A percentile compares a stretch with the other conserved stretches of the same genome.
These are phyloP conservation scores for Cosmia trapezina DNA, from an alignment of 2,888 invertebrate genomes.

Conservation along the genomic window DNA sequence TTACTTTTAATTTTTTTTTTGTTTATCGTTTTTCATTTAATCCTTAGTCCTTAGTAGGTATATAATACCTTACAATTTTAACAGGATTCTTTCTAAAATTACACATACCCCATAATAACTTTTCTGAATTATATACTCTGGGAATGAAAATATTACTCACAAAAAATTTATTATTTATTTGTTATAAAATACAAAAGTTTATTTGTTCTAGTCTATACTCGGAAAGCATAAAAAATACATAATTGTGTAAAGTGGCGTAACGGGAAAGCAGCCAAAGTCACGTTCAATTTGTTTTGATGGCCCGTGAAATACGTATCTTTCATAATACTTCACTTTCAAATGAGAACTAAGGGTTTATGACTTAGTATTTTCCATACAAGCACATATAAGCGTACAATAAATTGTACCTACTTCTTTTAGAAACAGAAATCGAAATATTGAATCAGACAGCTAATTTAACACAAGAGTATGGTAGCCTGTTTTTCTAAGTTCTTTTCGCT, in stretches of 20 bases:
- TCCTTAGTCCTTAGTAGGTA: too few relatives aligned
- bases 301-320: conserved; percentile 53
- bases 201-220: conserved; percentile 24
- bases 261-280: conserved; percentile 57
- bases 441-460: neutral
- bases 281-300: conserved; percentile 69
- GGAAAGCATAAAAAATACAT: conserved; percentile 28
- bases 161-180: too few relatives aligned
- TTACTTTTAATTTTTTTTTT: too few relatives aligned
- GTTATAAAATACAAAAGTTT: conserved; percentile 20
- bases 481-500: conserved; percentile 9
- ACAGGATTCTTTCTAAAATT: neutral
- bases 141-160: neutral
- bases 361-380: neutral
- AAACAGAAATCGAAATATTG: neutral
- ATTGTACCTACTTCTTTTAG: neutral
- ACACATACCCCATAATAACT: neutral
- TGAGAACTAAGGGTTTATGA: conserved; percentile 9
- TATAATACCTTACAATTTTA: neutral
- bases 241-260: conserved; percentile 57
- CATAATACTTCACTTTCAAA: conserved; percentile 26
- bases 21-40: too few relatives aligned
- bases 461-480: neutral
- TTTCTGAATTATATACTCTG: neutral
- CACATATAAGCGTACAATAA: neutral